Conservation (phyloP, 2,797 vertebrate genomes). For the Loriculus beryllinus region DNA sequence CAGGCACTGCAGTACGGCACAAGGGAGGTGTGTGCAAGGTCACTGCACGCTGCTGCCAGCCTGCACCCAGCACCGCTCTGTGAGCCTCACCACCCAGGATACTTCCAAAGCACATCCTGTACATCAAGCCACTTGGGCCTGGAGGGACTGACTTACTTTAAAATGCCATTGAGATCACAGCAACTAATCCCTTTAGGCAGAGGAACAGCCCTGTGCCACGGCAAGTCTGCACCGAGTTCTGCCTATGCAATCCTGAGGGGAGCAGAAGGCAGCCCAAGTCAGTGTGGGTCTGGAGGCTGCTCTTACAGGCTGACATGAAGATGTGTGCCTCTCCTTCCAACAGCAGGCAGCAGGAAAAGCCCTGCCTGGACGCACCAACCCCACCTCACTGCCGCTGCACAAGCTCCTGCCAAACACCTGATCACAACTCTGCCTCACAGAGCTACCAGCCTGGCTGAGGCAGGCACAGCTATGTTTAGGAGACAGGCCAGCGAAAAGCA, state of each 20-base stretch:
- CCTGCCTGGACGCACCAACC: background rate
- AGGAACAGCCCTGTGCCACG: background rate
- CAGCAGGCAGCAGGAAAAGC: background rate
- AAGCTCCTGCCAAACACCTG: fast-evolving
- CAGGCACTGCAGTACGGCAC: fast-evolving
- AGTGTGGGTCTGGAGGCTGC: fast-evolving
- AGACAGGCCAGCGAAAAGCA: background rate
- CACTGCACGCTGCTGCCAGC: fast-evolving
- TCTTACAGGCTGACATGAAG: fast-evolving
- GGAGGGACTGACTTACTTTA: background rate
- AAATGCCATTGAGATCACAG: background rate
- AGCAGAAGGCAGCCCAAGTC: background rate
- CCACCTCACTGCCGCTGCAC: background rate
- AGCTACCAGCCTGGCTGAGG: background rate
- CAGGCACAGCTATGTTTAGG: background rate
- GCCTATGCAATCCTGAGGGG: fast-evolving
- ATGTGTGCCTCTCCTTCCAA: fast-evolving
- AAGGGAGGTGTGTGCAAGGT: fast-evolving
- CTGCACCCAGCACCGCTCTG: background rate
- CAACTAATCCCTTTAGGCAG: fast-evolving
- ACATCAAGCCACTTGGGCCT: background rate
- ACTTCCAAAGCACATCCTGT: background rate
- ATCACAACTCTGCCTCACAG: background rate
- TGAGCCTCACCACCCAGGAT: fast-evolving
- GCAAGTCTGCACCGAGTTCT: fast-evolving